Percentiles rank a stretch among this genome's conserved stretches.
Conservation (phyloP, 2,113 vertebrate genomes). For the Lagopus leucura region DNA sequence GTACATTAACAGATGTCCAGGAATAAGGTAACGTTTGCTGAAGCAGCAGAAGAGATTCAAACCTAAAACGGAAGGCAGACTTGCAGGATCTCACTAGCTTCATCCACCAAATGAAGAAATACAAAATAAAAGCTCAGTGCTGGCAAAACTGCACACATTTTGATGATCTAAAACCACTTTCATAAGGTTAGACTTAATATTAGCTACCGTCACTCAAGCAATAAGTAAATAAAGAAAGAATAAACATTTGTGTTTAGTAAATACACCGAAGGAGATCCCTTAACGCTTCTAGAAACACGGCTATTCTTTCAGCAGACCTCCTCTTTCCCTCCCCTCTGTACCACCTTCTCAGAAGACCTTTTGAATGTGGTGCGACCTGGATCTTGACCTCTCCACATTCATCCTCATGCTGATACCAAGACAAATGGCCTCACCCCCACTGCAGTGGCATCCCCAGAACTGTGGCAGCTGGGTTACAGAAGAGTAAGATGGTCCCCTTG, state of each 20-base stretch:
- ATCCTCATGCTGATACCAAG: fast-evolving
- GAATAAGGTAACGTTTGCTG: neutral
- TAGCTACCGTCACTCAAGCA: neutral
- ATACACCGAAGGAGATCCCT: neutral
- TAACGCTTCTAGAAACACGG: neutral
- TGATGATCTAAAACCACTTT: neutral
- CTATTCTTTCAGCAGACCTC: neutral
- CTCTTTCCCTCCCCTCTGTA: neutral
- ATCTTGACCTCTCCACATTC: fast-evolving
- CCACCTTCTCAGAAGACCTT: neutral
- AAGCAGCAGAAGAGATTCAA: neutral
- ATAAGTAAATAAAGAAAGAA: neutral
- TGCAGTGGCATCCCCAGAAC: no score
- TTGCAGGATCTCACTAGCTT: neutral
- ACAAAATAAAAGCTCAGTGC: neutral
- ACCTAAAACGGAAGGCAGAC: neutral
- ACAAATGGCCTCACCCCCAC: neutral
- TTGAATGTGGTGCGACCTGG: neutral
- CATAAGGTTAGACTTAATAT: neutral
- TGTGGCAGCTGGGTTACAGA: neutral
- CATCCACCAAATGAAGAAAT: neutral
- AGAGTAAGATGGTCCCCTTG: neutral
- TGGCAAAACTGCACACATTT: neutral
- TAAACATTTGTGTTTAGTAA: neutral
- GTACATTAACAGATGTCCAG: neutral